Base-by-base conservation (phyloP, 2,113 vertebrate species). In the Onychostoma macrolepis region DNA sequence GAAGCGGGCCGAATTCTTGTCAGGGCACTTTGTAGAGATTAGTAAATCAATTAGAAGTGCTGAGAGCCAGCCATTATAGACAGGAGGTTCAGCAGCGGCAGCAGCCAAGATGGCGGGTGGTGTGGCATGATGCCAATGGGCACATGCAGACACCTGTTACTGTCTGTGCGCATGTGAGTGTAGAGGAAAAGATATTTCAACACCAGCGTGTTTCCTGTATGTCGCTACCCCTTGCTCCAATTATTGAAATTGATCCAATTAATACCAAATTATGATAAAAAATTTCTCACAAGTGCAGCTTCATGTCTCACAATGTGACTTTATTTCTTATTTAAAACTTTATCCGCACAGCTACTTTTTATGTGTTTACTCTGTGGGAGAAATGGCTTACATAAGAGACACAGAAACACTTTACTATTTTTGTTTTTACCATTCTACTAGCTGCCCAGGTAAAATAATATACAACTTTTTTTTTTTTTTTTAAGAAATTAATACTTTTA, bases 101-200 rank as follows among this genome's bases (percentile, higher is more conserved):
- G 92, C 87, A 93, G 94, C 93, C 94, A 95, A 93, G 87, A 94
- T 91, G 93, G 92, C 92, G 91, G 92, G 87, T 89, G 89, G 91
- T 86, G 92, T 91, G 91, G 92, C 94, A 90, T 26, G 24, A 50
- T 89, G 94, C 95, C 94, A 95, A 90, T 88, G 89, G 93, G 91
- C 94, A 94, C 93, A 95, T 93, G 94, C 92, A 92, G 93, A 92
- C 94, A 95, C 94, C 94, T 95, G 94, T 95, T 94, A 95, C 91
- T 56, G 88, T 92, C 88, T 75, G 50, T 83, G 88, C 61, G 28
- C 79, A 56, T 71, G 45, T 50, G 58, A 48, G 61, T 79, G 24
- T 19, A 41, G 79, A 56, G 50, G 77, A 38, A 24, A 58, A 33
- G 6, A 21, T 30, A 80, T 38, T 80, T 83, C 80, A 83, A 33